phyloP scores from a whole-genome alignment of 2,113 vertebrate species.

The Isichthys henryi region DNA sequence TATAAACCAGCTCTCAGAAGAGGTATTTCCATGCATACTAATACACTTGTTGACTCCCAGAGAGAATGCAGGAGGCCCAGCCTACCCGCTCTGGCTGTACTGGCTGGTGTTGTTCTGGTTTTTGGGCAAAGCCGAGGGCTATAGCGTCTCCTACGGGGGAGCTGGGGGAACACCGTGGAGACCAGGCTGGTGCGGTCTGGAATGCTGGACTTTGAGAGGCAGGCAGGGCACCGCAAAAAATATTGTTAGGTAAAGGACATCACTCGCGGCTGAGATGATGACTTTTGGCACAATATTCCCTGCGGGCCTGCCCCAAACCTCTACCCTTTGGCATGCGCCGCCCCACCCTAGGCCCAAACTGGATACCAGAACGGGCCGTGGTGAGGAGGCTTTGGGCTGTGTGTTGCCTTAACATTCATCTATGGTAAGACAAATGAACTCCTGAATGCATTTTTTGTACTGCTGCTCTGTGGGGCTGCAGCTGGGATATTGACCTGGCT shows the following conservation, averaged over 20 bases:
- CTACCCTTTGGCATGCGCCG: conserved; percentile 17
- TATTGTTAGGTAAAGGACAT: not conserved
- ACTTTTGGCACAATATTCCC: conserved; percentile 4
- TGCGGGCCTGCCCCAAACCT: not conserved
- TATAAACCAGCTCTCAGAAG: not conserved
- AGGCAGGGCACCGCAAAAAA: not conserved
- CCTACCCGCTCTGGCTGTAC: not conserved
- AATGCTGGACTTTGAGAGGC: not conserved
- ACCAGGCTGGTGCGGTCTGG: not conserved
- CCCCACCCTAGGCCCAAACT: not conserved
- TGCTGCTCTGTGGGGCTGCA: conserved; percentile 94
- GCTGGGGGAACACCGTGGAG: not conserved
- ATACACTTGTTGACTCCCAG: not conserved
- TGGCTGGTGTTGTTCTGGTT: not conserved
- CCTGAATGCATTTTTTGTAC: conserved; percentile 94
- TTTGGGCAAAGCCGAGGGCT: not conserved
- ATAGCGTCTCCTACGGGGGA: not conserved
- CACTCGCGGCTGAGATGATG: not conserved
- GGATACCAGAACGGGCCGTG: not conserved
- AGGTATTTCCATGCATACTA: not conserved
- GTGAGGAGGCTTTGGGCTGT: not conserved
- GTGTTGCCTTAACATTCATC: conserved; percentile 72
- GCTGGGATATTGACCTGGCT: conserved; percentile 78
- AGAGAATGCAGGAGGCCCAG: not conserved
- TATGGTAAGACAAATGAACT: conserved; percentile 92